Base-by-base conservation (phyloP, 1,140 invertebrate species). In the Thrips palmi region DNA sequence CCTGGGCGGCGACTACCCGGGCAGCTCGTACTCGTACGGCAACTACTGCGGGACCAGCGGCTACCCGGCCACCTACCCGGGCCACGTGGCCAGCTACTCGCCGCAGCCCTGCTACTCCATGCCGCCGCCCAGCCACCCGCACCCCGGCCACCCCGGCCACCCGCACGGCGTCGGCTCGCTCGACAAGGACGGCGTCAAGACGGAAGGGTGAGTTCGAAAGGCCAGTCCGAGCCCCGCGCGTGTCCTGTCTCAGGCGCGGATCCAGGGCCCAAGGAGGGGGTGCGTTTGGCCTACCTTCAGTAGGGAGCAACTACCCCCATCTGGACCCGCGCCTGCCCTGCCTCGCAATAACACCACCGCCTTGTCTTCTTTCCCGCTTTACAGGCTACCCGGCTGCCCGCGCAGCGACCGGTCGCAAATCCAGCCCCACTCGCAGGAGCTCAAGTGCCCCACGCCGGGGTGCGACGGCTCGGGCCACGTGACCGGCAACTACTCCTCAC, bases 381-480 rank as follows among this genome's bases (percentile, higher is more conserved):
- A 12, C 56, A 77, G 77, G 53, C 57, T 81, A 33, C 77, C 77
- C 38, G 77, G 77, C 36, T 81, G 77, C 55, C 76, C 77, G 35
- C 63, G 78, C 46, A 70, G 73, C 14, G 80, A 84, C 53, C 67
- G 78, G 41, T 68, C 71, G 12, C 73, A 77, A 55, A 67, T 80
- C 37, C 74, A 78, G 46, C 70, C 73, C 15, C 75, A 79, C 47
- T 78, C 76, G 7, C 76, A 80, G 55, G 77, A 80, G 52, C 59
- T 87, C 29, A 85, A 86, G 60, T 93, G 87, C 58, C 87, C 87
- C 2, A 88, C 85, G 11, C 78, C 83, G n/a, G 80, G 80, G 19
- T 92, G 83, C 58, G 81, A 87, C 57, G 83, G 83, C 31, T 81
- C 77, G 2, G 84, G 84, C 41, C 82, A 87, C 58, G 70, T 83